phyloP scores from a whole-genome alignment of 2,888 invertebrate genomes.

The Dorcus hopei region DNA sequence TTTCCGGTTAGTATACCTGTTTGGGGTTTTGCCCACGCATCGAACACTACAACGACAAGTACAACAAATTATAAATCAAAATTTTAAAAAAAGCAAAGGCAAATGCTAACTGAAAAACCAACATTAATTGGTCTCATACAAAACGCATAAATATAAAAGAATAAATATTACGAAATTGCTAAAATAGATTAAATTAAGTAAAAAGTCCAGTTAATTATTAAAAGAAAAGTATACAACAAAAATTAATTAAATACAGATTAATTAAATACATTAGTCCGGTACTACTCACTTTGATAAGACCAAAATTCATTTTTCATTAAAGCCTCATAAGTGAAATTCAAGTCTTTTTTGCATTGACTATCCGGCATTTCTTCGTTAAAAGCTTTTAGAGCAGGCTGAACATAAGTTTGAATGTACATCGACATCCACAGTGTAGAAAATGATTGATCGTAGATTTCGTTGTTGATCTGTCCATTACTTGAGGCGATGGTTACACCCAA shows the following conservation, averaged over 20 bases:
- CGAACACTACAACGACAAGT: constrained; percentile 18
- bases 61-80: background rate
- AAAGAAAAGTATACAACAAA: background rate
- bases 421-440: too few species aligned
- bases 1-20: constrained; percentile 23
- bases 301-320: background rate
- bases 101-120: background rate
- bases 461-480: too few species aligned
- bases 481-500: too few species aligned
- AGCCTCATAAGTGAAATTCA: background rate
- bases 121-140: background rate
- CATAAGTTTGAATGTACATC: background rate
- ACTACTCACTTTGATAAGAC: constrained; percentile 10
- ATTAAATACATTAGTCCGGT: too few species aligned
- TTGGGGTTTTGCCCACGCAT: constrained; percentile 24
- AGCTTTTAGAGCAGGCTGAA: background rate
- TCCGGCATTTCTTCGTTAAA: background rate
- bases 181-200: background rate
- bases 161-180: background rate
- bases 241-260: too few species aligned
- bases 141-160: background rate
- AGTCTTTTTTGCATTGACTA: constrained; percentile 4
- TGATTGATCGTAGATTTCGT: too few species aligned
- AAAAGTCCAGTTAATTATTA: background rate
- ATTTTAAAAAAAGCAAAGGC: background rate